Evolutionary conservation across 2,113 vertebrate genomes (phyloP).

Genomic region (Sturnira hondurensis): DNA sequence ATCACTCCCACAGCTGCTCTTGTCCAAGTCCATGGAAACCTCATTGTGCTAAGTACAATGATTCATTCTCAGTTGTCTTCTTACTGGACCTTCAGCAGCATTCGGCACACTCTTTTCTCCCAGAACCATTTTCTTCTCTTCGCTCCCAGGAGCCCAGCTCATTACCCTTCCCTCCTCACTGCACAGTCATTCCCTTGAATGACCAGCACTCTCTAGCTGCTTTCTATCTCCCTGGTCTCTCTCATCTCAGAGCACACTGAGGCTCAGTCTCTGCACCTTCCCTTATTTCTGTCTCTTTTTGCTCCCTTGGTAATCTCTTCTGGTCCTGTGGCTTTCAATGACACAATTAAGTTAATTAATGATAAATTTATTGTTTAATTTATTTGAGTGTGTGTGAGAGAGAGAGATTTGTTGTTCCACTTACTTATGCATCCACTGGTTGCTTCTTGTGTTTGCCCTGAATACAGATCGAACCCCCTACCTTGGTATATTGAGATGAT

Average conservation of each 20-base stretch:
- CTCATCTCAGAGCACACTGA: background rate
- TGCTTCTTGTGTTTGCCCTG: too few species aligned
- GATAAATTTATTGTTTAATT: too few species aligned
- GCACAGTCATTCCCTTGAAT: accelerated
- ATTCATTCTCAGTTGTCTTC: background rate
- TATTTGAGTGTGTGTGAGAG: too few species aligned
- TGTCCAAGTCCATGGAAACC: background rate
- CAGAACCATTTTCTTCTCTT: background rate
- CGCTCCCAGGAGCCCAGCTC: background rate
- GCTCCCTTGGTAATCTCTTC: background rate
- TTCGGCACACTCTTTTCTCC: background rate
- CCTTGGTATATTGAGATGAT: too few species aligned
- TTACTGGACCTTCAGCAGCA: background rate
- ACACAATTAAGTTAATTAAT: background rate
- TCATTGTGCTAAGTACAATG: background rate
- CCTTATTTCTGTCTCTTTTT: background rate
- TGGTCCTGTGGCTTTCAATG: background rate
- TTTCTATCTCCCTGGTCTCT: background rate
- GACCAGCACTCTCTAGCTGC: background rate
- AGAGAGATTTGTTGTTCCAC: too few species aligned
- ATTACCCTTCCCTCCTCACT: accelerated
- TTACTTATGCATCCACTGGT: too few species aligned
- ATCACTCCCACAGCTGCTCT: background rate
- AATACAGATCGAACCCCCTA: too few species aligned
- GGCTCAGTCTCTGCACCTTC: background rate